Conservation (phyloP, 2,888 invertebrate genomes). For the Morpho achilles region DNA sequence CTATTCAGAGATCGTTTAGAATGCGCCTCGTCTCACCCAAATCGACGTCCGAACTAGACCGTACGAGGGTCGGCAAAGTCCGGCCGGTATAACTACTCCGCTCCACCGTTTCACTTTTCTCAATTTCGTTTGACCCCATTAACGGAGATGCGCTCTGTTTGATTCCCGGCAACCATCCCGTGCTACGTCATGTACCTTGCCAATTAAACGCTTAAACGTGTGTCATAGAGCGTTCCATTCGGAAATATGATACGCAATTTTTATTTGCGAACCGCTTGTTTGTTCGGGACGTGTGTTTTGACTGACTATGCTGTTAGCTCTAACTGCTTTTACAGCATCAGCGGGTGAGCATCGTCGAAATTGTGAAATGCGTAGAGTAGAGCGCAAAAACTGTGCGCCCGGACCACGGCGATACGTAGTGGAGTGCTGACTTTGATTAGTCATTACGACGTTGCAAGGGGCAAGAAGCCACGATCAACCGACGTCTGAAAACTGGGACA, state of each 20-base stretch:
- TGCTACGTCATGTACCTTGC: slow-evolving; percentile 56
- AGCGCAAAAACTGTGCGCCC: too few species aligned
- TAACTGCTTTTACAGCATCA: too few species aligned
- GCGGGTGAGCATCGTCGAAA: too few species aligned
- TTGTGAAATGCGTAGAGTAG: too few species aligned
- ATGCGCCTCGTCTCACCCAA: slow-evolving; percentile 34
- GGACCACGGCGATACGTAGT: too few species aligned
- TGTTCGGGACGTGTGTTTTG: slow-evolving; percentile 2
- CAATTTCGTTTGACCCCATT: slow-evolving; percentile 71
- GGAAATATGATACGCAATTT: slow-evolving; percentile 38
- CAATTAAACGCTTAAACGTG: slow-evolving; percentile 52
- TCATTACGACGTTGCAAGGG: too few species aligned
- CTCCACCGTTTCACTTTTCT: slow-evolving; percentile 66
- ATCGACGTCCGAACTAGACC: slow-evolving; percentile 38
- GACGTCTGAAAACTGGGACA: too few species aligned
- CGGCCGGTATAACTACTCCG: slow-evolving; percentile 44
- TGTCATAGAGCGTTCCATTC: slow-evolving; percentile 25
- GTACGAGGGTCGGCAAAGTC: slow-evolving; percentile 41
- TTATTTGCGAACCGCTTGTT: slow-evolving; percentile 36
- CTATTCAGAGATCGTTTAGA: slow-evolving; percentile 35
- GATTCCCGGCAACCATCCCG: slow-evolving; percentile 45
- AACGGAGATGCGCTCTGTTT: slow-evolving; percentile 58
- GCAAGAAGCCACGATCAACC: too few species aligned
- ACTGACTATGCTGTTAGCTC: too few species aligned
- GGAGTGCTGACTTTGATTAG: too few species aligned